Evolutionary conservation across 1,140 invertebrate genomes (phyloP), one percentile per base, ranked within the genome.

Genomic region (Drosophila simulans): DNA sequence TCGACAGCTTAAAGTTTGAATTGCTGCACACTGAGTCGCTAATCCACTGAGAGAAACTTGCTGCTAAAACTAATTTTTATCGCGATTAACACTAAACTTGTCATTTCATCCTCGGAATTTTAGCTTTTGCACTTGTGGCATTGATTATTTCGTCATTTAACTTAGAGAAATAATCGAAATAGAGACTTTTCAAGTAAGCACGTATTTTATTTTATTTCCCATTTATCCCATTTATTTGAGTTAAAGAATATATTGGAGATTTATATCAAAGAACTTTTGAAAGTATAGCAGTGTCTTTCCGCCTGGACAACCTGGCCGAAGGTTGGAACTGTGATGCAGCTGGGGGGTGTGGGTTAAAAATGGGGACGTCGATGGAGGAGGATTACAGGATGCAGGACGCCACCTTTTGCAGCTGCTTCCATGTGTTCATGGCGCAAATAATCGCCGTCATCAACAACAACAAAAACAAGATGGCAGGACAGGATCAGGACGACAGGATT

Each of bases 361-460:
- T 55, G 73, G 57, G 60, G 63, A 20, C 27, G 56, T 45, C 31
- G 34, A 39, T 22, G 46, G 39, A 51, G 35, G 12, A 39, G 34
- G 58, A 37, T 34, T 11, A 70, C 66, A 81, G 73, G 79, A 81
- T 77, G 79, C 80, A 77, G 80, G 80, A 77, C 80, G 80, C 35
- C 80, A 84, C 80, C 80, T 84, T 84, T 85, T 84, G 77, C 81
- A 80, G 77, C 72, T 80, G 81, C 81, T 84, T 85, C 83, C 81
- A 84, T 84, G 82, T 84, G 80, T 84, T 84, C 80, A 82, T 83
- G 76, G 80, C 81, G 80, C 80, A 84, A 84, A 84, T 84, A 84
- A 84, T 84, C 80, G 80, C 80, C 71, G 80, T 84, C 80, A 84
- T 84, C 80, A 84, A 84, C 80, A 84, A 84, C 80, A 84, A 59